Evolutionary conservation across 1,140 invertebrate genomes (phyloP).

Genomic region (Drosophila triauraria): DNA sequence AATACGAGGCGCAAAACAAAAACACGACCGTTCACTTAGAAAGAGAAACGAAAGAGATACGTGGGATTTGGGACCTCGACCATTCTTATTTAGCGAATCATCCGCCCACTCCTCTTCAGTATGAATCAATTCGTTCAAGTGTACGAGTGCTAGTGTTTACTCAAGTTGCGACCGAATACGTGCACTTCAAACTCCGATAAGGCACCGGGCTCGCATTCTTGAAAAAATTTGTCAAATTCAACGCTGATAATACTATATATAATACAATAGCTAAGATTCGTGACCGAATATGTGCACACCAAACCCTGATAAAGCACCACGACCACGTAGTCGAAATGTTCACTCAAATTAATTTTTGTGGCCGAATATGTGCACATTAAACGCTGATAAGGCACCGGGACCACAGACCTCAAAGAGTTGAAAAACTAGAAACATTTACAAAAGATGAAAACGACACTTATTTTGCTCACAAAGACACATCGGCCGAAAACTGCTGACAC

Average conservation of each 20-base stretch:
- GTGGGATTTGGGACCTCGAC: too few species aligned
- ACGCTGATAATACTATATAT: background rate
- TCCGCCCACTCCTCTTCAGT: too few species aligned
- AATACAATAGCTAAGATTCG: background rate
- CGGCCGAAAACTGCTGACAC: background rate
- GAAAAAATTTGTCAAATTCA: too few species aligned
- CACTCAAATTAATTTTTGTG: background rate
- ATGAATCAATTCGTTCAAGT: too few species aligned
- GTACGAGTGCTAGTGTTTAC: background rate
- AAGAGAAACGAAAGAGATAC: too few species aligned
- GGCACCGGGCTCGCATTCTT: too few species aligned
- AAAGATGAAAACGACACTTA: background rate
- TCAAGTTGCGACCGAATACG: background rate
- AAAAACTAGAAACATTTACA: background rate
- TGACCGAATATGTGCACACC: constrained; percentile 4
- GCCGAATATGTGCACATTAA: background rate
- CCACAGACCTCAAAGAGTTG: background rate
- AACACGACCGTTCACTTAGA: too few species aligned
- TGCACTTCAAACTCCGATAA: constrained; percentile 6
- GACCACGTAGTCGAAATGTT: background rate
- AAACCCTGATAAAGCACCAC: constrained; percentile 1
- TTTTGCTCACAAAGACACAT: background rate
- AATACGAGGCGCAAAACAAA: too few species aligned
- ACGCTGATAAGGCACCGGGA: constrained; percentile 5
- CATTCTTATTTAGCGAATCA: too few species aligned